These are phyloP conservation scores for Emydura subglobosa DNA, from an alignment of 2,113 vertebrate species.

Conservation along the genomic window DNA sequence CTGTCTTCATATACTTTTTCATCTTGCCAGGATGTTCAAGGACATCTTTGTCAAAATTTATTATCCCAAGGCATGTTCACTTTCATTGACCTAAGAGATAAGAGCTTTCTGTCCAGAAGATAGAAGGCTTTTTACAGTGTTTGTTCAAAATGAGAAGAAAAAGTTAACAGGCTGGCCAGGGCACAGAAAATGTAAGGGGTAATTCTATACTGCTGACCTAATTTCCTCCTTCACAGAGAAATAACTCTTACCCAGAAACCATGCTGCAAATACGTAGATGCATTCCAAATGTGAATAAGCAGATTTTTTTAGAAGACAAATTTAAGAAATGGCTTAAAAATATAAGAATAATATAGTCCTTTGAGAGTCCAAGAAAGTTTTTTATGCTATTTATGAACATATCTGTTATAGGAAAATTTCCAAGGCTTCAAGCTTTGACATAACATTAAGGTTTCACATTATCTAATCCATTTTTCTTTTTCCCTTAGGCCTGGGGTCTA, in stretches of 20 bases:
- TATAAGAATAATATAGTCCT: not conserved
- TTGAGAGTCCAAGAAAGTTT: not conserved
- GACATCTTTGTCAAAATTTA: constrained; percentile 20
- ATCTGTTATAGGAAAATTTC: not conserved
- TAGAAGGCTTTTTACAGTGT: not conserved
- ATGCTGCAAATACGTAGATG: not conserved
- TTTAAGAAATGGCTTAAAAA: not conserved
- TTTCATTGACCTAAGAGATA: constrained; percentile 22
- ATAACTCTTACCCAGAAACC: not conserved
- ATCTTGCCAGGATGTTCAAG: constrained; percentile 27
- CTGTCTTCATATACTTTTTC: constrained; percentile 14
- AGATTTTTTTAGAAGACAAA: not conserved
- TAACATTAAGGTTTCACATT: not conserved
- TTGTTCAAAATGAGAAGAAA: not conserved
- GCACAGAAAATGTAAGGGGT: not conserved
- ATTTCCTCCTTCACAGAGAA: not conserved
- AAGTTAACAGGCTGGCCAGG: not conserved
- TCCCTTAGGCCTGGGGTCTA: not conserved
- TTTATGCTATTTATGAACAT: not conserved
- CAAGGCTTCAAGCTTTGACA: not conserved
- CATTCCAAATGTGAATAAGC: not conserved
- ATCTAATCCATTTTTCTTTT: not conserved
- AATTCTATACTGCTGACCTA: not conserved
- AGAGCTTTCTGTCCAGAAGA: not conserved
- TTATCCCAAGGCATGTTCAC: constrained; percentile 13